phyloP scores from a whole-genome alignment of 2,113 vertebrate species.

The Madoqua kirkii region DNA sequence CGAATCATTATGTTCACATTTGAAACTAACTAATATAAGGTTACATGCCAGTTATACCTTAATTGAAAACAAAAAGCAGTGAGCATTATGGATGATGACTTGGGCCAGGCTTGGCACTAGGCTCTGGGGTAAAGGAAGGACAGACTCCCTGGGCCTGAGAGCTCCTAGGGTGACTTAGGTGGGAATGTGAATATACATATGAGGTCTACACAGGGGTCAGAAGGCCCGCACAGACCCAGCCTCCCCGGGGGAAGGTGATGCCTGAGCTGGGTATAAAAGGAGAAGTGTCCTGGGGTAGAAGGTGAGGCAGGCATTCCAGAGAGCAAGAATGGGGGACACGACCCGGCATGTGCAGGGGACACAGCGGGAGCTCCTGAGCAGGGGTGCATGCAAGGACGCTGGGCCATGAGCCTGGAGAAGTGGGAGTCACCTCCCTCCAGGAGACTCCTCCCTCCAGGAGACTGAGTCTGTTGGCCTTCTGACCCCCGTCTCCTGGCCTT shows the following conservation, averaged over 20 bases:
- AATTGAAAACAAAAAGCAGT: not conserved
- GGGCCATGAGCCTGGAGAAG: not conserved
- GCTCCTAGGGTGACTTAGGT: not conserved
- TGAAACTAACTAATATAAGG: not conserved
- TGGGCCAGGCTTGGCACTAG: not conserved
- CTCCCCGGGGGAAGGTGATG: not conserved
- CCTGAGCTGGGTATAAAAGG: not conserved
- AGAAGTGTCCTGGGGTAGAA: not conserved
- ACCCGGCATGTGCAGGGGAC: rapidly evolving
- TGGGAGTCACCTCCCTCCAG: not conserved
- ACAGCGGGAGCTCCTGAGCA: not conserved
- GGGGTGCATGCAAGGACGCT: rapidly evolving
- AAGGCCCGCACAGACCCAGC: not conserved
- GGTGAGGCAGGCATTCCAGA: not conserved
- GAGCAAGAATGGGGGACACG: not conserved
- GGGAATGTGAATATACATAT: not conserved
- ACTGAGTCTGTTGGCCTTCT: not conserved
- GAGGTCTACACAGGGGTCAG: not conserved
- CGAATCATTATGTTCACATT: not conserved
- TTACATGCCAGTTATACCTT: not conserved
- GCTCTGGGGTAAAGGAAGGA: not conserved
- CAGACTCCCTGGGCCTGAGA: not conserved
- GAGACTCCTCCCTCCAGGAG: not conserved
- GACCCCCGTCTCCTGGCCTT: not conserved
- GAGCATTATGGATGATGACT: not conserved